phyloP scores from a whole-genome alignment of 2,113 vertebrate species.

The Solenodon paradoxus region DNA sequence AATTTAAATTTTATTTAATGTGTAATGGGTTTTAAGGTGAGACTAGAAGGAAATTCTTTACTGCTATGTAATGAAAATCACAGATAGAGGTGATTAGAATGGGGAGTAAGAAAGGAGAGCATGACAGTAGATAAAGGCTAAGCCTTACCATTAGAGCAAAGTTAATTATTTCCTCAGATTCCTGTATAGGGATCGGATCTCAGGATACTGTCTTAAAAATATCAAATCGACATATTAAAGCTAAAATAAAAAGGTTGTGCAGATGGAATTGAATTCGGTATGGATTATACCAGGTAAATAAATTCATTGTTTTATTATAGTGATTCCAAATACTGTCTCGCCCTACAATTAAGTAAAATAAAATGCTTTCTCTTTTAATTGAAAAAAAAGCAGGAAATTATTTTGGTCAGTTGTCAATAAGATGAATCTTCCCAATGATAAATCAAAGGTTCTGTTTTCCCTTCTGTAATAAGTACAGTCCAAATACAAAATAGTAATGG shows the following conservation, averaged over 20 bases:
- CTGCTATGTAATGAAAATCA: neutral
- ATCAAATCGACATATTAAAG: neutral
- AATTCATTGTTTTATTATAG: neutral
- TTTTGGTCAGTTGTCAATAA: neutral
- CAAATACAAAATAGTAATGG: neutral
- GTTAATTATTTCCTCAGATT: neutral
- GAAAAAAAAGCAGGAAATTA: neutral
- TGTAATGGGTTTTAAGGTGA: neutral
- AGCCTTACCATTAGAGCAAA: neutral
- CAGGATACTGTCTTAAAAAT: neutral
- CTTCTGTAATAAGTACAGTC: neutral
- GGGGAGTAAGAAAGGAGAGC: neutral
- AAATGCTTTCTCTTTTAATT: neutral
- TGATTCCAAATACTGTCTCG: neutral
- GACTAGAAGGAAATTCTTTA: neutral
- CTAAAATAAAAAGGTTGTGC: neutral
- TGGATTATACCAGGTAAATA: neutral
- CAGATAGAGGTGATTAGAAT: neutral
- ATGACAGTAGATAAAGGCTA: neutral
- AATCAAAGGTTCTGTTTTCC: neutral
- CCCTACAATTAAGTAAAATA: neutral
- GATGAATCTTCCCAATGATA: neutral
- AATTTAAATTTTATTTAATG: neutral
- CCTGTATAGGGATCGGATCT: neutral
- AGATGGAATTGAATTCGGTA: neutral